Conservation (phyloP, 2,888 invertebrate genomes). For the Drosophila nr. medialis region DNA sequence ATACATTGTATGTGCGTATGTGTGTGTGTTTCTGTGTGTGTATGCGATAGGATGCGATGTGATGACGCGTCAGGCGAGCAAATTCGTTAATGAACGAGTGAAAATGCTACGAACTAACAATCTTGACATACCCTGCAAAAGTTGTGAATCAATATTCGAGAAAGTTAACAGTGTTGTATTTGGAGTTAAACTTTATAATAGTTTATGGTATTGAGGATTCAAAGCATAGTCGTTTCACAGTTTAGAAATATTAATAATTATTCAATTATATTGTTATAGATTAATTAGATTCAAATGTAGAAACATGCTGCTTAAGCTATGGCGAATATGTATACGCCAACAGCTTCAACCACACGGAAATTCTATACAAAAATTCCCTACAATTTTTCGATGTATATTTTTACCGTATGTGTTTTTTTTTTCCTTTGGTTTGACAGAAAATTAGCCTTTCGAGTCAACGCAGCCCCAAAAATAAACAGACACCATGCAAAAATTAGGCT, state of each 20-base stretch:
- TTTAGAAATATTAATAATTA: background rate
- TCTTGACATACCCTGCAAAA: constrained; percentile 19
- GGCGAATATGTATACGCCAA: background rate
- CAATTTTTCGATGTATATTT: background rate
- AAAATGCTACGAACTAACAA: constrained; percentile 4
- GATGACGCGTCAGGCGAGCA: constrained; percentile 25
- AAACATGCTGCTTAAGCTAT: background rate
- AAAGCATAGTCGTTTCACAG: too few relatives aligned
- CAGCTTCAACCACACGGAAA: background rate
- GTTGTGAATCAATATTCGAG: background rate
- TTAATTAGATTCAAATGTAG: background rate
- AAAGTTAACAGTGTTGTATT: background rate
- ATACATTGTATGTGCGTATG: constrained; percentile 3
- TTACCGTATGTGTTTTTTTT: background rate
- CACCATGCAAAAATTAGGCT: constrained; percentile 51
- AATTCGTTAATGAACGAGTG: constrained; percentile 66
- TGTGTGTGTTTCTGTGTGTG: constrained; percentile 4
- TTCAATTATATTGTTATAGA: background rate
- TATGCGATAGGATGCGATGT: constrained; percentile 25
- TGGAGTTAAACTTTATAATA: background rate
- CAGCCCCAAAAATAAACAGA: constrained; percentile 63
- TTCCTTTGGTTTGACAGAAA: constrained; percentile 29
- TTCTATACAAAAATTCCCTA: background rate
- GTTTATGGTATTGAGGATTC: background rate
- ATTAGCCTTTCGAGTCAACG: constrained; percentile 62